Evolutionary conservation across 2,888 invertebrate genomes (phyloP).

Genomic region (Ichneumoninae sp.): DNA sequence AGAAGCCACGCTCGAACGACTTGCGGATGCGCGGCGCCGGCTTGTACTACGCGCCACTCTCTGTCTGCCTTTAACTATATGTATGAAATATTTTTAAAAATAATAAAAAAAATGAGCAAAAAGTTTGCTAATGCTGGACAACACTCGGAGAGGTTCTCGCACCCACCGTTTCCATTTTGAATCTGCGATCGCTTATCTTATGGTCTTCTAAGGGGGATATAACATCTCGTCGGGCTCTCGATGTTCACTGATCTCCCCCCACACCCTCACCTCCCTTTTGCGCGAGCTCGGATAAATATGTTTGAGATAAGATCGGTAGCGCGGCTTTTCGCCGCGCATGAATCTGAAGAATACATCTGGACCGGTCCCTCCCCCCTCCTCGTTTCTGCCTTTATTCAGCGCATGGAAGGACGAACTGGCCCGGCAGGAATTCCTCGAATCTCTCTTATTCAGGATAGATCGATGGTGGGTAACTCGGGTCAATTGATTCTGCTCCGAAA

Average conservation of each 20-base stretch:
- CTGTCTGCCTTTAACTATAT: not conserved
- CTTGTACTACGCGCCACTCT: not conserved
- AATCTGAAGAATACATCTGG: constrained; percentile 52
- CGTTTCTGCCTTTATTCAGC: constrained; percentile 24
- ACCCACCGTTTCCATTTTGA: constrained; percentile 16
- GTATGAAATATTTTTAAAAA: too few species aligned
- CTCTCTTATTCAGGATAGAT: not conserved
- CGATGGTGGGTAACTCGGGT: not conserved
- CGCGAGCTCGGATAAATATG: constrained; percentile 61
- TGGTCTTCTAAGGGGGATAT: constrained; percentile 13
- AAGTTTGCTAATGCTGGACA: constrained; percentile 29
- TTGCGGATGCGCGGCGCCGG: constrained; percentile 1
- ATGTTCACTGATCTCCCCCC: constrained; percentile 46
- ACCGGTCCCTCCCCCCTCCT: not conserved
- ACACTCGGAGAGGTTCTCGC: constrained; percentile 11
- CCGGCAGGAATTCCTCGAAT: constrained; percentile 35
- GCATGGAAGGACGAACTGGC: constrained; percentile 17
- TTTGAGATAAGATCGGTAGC: constrained; percentile 61
- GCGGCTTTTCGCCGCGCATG: constrained; percentile 54
- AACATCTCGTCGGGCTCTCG: constrained; percentile 3
- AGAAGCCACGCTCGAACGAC: constrained; percentile 13
- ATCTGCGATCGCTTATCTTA: constrained; percentile 59
- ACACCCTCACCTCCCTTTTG: constrained; percentile 19
- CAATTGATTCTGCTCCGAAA: not conserved
- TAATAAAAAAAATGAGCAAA: not conserved